Evolutionary conservation across 2,797 vertebrate genomes (phyloP), one percentile per base, ranked within the genome.

Genomic region (Sebastes hubbsi): DNA sequence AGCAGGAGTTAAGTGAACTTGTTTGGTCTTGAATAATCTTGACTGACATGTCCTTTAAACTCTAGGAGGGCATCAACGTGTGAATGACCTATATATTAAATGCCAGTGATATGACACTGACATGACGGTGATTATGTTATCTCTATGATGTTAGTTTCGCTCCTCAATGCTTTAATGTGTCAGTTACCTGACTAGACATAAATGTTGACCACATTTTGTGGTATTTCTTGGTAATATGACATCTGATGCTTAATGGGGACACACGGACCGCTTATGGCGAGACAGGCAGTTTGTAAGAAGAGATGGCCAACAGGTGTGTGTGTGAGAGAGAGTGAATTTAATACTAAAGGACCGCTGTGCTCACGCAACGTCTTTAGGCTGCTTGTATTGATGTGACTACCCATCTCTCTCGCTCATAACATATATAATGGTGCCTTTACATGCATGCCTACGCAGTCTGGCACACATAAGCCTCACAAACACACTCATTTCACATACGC

Each of bases 141-240:
- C 38, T 70, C 11, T 8, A 11, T 22, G 3, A 16, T 12, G 24
- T 32, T 24, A 55, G 25, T 59, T 13, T 20, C 0, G 2, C 46
- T 83, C 10, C 4, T 65, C 34, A 4, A 4, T 49, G 32, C 56
- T 63, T 34, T 20, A 12, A 52, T 65, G 56, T 72, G 63, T 30
- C 66, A 62, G 56, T 78, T 82, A 77, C 77, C 54, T 85, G 58
- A 66, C 6, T 8, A 65, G 74, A 73, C 25, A 70, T 72, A 77
- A 52, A 60, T 32, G 24, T 10, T 85, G 83, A 80, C 86, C 81
- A 52, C 27, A 34, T 88, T 84, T 74, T 80, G 72, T 71, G 4
- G 34, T 59, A 61, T 77, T 84, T 71, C 22, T 71, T 49, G 29
- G 65, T 64, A 38, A 76, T 46, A 42, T 81, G 80, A 88, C 18